phyloP scores from a whole-genome alignment of 2,888 invertebrate genomes.

The Brachypalpus laphriformis region DNA sequence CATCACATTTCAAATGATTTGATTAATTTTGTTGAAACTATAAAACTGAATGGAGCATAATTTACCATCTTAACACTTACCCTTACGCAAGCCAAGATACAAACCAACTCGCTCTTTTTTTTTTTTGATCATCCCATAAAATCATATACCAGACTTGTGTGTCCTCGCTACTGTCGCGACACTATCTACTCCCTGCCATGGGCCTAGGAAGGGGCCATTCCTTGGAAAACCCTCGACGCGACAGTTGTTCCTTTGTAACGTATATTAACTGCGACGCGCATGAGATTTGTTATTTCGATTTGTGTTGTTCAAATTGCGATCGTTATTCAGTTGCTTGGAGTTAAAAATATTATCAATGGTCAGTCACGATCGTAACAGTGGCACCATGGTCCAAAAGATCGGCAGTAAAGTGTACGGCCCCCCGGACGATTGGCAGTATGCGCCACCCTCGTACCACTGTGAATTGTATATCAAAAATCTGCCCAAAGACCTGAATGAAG shows the following conservation, averaged over 20 bases:
- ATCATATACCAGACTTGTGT: neutral
- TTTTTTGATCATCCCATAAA: neutral
- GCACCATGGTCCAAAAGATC: conserved; percentile 68
- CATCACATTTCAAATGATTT: too few relatives aligned
- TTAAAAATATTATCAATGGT: neutral
- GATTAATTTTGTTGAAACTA: too few relatives aligned
- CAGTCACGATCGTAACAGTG: neutral
- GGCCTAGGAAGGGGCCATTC: neutral
- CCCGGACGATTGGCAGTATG: conserved; percentile 74
- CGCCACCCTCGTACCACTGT: conserved; percentile 74
- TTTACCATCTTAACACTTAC: neutral
- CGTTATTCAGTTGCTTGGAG: neutral
- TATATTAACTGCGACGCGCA: neutral
- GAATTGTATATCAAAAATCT: conserved; percentile 76
- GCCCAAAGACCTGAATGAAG: conserved; percentile 76
- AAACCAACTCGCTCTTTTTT: neutral
- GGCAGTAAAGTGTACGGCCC: conserved; percentile 76
- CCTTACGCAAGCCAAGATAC: neutral
- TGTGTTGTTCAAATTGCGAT: neutral
- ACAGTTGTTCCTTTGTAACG: neutral
- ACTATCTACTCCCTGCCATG: neutral
- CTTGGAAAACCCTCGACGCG: neutral
- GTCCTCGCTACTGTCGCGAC: neutral
- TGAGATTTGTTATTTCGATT: neutral
- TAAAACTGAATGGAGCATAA: neutral